Percentiles rank a stretch among this genome's conserved stretches.
Conservation (phyloP, 2,797 vertebrate species). For the Sarcoramphus papa region DNA sequence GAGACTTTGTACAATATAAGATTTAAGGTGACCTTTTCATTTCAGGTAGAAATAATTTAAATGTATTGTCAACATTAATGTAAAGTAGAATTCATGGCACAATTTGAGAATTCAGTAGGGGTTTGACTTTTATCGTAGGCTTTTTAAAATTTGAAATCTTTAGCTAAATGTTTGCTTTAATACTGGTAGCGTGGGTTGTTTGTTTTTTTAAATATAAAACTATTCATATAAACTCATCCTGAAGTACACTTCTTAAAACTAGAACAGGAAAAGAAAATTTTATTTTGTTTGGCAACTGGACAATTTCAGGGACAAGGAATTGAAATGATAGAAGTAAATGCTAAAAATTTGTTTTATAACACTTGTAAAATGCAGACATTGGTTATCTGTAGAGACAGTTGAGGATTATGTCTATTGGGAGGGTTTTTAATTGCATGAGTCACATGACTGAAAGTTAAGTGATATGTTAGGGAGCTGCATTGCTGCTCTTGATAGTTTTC, state of each 20-base stretch:
- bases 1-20: background rate
- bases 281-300: background rate
- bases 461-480: background rate
- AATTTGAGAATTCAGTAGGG: background rate
- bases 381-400: background rate
- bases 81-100: background rate
- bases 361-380: background rate
- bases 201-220: background rate
- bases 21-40: background rate
- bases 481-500: background rate
- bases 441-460: background rate
- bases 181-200: background rate
- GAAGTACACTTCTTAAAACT: background rate
- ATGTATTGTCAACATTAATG: background rate
- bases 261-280: background rate
- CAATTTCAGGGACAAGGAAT: background rate
- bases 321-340: background rate
- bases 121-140: background rate
- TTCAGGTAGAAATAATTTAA: background rate
- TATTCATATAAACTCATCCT: background rate
- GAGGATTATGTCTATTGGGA: background rate
- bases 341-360: background rate
- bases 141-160: background rate
- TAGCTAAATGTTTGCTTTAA: background rate
- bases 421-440: background rate